Evolutionary conservation across 2,797 vertebrate species (phyloP), one percentile per base, ranked within the genome.

Genomic region (Novumbra hubbsi): DNA sequence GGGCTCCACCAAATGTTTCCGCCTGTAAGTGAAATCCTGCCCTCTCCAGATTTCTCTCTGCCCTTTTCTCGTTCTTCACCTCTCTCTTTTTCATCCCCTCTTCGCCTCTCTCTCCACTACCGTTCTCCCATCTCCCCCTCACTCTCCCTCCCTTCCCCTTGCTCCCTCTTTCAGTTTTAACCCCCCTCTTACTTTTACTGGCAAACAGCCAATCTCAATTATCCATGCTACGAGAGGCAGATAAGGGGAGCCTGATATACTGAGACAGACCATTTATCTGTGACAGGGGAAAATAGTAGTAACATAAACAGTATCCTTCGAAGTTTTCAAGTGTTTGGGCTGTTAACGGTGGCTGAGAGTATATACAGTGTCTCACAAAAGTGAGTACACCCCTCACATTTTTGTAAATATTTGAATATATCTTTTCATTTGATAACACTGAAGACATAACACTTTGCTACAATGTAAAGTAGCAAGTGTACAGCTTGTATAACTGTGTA

Each of bases 1-100:
- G 89, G 88, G 73, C 84, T 76, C 86, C 92, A 60, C 55, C 55
- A 94, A 89, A 91, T 92, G 92, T 93, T 93, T 92, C 84, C 86
- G 87, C 80, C 84, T 83, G 85, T 89, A 87, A 92, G 88, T 92
- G 86, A 91, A 90, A 88, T 92, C 89, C 92, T 93, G 88, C 92
- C 92, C 90, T 92, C 85, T 90, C 85, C 76, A 82, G 68, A 30
- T 45, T 4, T 52, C 38, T 60, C 38, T 17, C 55, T 62, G 30
- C 27, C n/a, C 78, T 78, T 62, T 62, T 52, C 63, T 66, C 71
- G 16, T 15, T 52, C 64, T 67, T 80, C 85, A 79, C 7, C 45
- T 70, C 82, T 86, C 80, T 87, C 87, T 88, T 85, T 85, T 84
- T 93, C 15, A 69, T 60, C 83, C 86, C 90, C 84, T 86, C 83